Conservation (phyloP, 2,113 vertebrate species). For the Girardinichthys multiradiatus region DNA sequence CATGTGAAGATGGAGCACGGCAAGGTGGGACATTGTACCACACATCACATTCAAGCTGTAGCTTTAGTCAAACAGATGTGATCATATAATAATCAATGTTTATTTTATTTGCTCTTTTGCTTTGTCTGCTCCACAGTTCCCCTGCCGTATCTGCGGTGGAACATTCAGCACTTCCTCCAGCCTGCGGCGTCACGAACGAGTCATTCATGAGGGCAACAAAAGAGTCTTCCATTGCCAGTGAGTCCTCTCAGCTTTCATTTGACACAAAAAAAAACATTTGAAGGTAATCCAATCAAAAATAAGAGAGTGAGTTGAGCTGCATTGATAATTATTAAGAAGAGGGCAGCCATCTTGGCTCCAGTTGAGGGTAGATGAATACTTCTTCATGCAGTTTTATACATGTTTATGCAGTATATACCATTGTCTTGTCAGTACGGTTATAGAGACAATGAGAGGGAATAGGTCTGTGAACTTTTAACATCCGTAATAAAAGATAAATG, state of each 20-base stretch:
- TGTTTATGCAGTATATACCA: too few species aligned
- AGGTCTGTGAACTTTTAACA: too few species aligned
- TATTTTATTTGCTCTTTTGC: not conserved
- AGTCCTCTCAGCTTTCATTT: slow-evolving; percentile 39
- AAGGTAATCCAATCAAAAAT: not conserved
- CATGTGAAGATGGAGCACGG: slow-evolving; percentile 75
- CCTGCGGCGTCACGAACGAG: slow-evolving; percentile 88
- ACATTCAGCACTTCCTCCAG: slow-evolving; percentile 93
- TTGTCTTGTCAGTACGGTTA: too few species aligned
- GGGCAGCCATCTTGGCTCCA: too few species aligned
- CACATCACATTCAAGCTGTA: not conserved
- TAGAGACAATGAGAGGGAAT: too few species aligned
- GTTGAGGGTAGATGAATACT: too few species aligned
- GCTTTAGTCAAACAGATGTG: not conserved
- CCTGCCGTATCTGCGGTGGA: slow-evolving; percentile 89
- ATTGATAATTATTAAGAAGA: too few species aligned
- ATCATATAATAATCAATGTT: not conserved
- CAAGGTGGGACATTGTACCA: slow-evolving; percentile 54
- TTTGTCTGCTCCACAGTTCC: slow-evolving; percentile 81
- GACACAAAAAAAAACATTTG: not conserved
- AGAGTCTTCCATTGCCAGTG: slow-evolving; percentile 93
- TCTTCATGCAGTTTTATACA: too few species aligned
- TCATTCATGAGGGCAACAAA: slow-evolving; percentile 94
- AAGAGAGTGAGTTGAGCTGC: not conserved
- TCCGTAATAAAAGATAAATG: too few species aligned